A percentile compares a stretch with the other conserved stretches of the same genome.
Conservation (phyloP, 2,888 invertebrate genomes). For the Polietes domitor region DNA sequence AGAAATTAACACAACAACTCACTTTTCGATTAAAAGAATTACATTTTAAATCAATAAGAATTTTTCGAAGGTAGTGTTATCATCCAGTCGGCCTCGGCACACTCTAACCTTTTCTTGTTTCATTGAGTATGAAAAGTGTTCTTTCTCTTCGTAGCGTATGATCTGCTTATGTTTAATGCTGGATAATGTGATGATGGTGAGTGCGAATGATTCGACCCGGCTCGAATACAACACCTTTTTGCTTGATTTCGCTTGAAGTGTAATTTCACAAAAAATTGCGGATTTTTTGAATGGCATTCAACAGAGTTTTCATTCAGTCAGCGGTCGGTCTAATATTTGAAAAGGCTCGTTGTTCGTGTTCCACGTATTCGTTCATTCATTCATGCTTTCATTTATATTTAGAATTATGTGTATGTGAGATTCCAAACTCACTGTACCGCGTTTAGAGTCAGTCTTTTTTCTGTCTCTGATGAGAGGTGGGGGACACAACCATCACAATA, state of each 20-base stretch:
- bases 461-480: background rate
- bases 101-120: too few species aligned
- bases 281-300: background rate
- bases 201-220: too few species aligned
- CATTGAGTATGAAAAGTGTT: too few species aligned
- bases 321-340: background rate
- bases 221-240: too few species aligned
- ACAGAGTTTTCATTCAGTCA: background rate
- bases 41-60: too few species aligned
- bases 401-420: background rate
- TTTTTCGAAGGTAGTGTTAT: too few species aligned
- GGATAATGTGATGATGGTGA: background rate
- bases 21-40: too few species aligned
- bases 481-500: background rate
- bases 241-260: too few species aligned
- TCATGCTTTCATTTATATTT: constrained; percentile 12
- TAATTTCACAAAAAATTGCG: background rate
- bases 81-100: too few species aligned
- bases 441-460: background rate
- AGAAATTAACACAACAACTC: too few species aligned
- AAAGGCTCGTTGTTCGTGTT: background rate
- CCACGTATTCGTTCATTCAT: background rate
- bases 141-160: too few species aligned
- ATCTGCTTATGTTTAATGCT: too few species aligned
- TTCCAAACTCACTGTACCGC: background rate